Evolutionary conservation across 2,888 invertebrate genomes (phyloP), one percentile per base, ranked within the genome.

Genomic region (Eumacrocentrus americanus): DNA sequence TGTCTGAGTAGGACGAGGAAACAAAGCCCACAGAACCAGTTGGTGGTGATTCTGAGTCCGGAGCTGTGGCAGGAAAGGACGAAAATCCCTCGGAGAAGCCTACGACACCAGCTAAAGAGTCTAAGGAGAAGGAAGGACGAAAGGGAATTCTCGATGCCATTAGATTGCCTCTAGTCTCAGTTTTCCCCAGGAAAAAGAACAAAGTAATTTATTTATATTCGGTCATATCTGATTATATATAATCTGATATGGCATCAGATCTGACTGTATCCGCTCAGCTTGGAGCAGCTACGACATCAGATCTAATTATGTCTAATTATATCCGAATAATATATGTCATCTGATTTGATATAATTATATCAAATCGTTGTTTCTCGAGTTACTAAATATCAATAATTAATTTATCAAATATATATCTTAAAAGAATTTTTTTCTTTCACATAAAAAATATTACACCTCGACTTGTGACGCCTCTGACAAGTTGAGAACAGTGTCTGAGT

Each of bases 151-250:
- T 88, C 52, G 84, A 87, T 71, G 85, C 87, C 62, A 87, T 89
- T 66, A 84, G 86, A 67, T 76, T 87, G 66, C 88, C 88, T n/a
- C 81, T 88, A 64, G 87, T 85, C 22, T 82, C 83, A 7, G 83
- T 84, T 23, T 82, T 83, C 61, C 75, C 79, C 25, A 71, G 74
- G 25, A 77, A 75, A 58, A 78, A 73, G 63, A 74, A 73, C 63
- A 78, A 79, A 73, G 78, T 78, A 67, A 62, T 55, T 55, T n/a
- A n/a, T n/a, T n/a, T n/a, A n/a, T n/a, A n/a, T n/a, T n/a, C n/a
- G n/a, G n/a, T n/a, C n/a, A n/a, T n/a, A n/a, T n/a, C n/a, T n/a
- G n/a, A n/a, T n/a, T n/a, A n/a, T n/a, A n/a, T n/a, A n/a, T n/a
- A n/a, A n/a, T n/a, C n/a, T n/a, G n/a, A n/a, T n/a, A n/a, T n/a